These are phyloP conservation scores for Mergus octosetaceus DNA, from an alignment of 2,797 vertebrate species.

Conservation along the genomic window DNA sequence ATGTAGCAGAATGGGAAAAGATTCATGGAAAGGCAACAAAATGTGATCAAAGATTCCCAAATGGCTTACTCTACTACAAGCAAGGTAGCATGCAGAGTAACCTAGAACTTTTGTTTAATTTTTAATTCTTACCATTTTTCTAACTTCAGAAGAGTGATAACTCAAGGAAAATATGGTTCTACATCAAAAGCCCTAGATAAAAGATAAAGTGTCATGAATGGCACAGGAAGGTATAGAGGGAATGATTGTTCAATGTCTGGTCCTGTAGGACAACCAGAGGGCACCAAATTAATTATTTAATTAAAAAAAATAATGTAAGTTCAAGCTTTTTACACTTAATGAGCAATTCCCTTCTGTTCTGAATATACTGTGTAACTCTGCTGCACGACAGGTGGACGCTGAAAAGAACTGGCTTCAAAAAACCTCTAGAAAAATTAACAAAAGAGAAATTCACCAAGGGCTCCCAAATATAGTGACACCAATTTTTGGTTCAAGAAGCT, in stretches of 20 bases:
- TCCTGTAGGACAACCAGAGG: background rate
- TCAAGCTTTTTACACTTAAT: background rate
- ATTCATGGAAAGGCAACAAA: background rate
- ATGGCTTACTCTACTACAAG: background rate
- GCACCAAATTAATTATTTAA: background rate
- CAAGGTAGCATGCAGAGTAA: background rate
- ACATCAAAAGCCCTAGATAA: background rate
- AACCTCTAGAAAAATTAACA: background rate
- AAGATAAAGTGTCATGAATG: background rate
- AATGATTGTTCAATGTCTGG: background rate
- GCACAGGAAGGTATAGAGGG: background rate
- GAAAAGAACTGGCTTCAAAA: background rate
- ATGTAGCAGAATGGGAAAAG: background rate
- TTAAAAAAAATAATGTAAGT: background rate
- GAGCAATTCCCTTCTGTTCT: background rate
- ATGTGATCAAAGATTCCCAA: background rate
- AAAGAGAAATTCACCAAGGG: background rate
- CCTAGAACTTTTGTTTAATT: background rate
- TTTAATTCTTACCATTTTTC: background rate
- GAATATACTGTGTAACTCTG: background rate
- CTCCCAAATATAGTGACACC: background rate
- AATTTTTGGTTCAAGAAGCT: background rate
- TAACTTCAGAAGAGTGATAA: background rate
- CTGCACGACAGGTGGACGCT: background rate
- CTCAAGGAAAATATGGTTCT: background rate